These are phyloP conservation scores for Agrotis ipsilon DNA, from an alignment of 2,888 invertebrate species.

Conservation along the genomic window DNA sequence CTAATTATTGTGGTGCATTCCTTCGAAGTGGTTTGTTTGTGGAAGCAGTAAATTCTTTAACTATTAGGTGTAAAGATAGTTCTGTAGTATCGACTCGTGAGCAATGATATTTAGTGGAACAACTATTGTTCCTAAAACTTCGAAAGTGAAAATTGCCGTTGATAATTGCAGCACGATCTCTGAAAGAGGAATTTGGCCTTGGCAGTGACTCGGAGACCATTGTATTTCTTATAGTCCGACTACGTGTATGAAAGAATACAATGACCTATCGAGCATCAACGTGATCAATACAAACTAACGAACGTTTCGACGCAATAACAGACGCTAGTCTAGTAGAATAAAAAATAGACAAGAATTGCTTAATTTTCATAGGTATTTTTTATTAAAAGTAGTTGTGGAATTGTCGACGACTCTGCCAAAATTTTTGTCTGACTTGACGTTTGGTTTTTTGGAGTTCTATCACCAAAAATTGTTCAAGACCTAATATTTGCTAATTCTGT, in stretches of 20 bases:
- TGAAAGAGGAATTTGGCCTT: slow-evolving; percentile 17
- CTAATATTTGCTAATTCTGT: too few species aligned
- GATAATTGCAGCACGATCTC: neutral
- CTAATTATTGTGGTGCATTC: slow-evolving; percentile 16
- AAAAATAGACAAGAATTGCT: neutral
- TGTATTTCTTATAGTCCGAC: slow-evolving; percentile 13
- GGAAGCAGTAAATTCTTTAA: slow-evolving; percentile 15
- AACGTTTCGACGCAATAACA: slow-evolving; percentile 3
- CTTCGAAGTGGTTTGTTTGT: slow-evolving; percentile 10
- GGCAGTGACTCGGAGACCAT: slow-evolving; percentile 23
- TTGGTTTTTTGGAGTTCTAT: neutral
- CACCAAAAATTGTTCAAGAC: too few species aligned
- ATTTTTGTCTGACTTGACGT: too few species aligned
- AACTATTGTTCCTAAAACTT: slow-evolving; percentile 2
- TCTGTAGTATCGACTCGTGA: neutral
- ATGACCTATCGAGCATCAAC: slow-evolving; percentile 20
- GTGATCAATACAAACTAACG: slow-evolving; percentile 5
- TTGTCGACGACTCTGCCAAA: slow-evolving; percentile 2
- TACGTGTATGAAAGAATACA: slow-evolving; percentile 19
- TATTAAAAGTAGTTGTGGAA: neutral
- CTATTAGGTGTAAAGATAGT: neutral
- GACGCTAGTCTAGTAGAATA: neutral
- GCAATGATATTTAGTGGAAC: slow-evolving; percentile 8
- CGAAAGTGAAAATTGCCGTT: neutral
- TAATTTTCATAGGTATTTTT: neutral